Evolutionary conservation across 2,888 invertebrate genomes (phyloP).

Genomic region (Caenorhabditis panamensis): DNA sequence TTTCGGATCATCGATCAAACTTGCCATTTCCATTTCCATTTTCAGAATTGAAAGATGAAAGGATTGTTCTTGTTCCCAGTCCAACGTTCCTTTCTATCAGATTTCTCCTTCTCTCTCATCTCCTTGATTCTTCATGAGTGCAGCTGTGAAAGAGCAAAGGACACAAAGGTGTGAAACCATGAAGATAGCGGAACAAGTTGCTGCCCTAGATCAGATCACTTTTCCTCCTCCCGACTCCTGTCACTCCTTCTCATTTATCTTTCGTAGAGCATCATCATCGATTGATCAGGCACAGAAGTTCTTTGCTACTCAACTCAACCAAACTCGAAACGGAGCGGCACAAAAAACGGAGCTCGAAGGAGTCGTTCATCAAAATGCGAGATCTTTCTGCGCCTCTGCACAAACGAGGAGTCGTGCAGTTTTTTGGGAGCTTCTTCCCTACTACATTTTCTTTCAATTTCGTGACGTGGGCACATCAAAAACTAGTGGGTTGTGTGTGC

Average conservation of each 20-base stretch:
- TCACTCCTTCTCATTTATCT: constrained; percentile 50
- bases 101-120: not conserved
- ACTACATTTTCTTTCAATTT: constrained; percentile 10
- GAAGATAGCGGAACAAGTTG: constrained; percentile 23
- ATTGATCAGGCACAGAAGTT: constrained; percentile 22
- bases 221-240: constrained; percentile 19
- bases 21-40: constrained; percentile 18
- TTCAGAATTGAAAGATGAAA: not conserved
- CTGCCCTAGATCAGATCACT: constrained; percentile 2
- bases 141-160: not conserved
- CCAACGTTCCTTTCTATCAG: not conserved
- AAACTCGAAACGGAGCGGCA: constrained; percentile 7
- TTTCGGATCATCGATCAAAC: constrained; percentile 16
- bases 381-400: constrained; percentile 58
- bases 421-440: constrained; percentile 25
- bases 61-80: not conserved
- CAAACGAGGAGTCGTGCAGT: constrained; percentile 20
- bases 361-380: constrained; percentile 54
- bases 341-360: constrained; percentile 3
- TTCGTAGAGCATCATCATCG: constrained; percentile 35
- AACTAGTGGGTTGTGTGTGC: constrained; percentile 7
- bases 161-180: constrained; percentile 37
- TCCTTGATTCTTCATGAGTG: not conserved
- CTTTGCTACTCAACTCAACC: constrained; percentile 5
- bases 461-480: constrained; percentile 30